Evolutionary conservation across 1,140 invertebrate genomes (phyloP).

Genomic region (Drosophila insularis): DNA sequence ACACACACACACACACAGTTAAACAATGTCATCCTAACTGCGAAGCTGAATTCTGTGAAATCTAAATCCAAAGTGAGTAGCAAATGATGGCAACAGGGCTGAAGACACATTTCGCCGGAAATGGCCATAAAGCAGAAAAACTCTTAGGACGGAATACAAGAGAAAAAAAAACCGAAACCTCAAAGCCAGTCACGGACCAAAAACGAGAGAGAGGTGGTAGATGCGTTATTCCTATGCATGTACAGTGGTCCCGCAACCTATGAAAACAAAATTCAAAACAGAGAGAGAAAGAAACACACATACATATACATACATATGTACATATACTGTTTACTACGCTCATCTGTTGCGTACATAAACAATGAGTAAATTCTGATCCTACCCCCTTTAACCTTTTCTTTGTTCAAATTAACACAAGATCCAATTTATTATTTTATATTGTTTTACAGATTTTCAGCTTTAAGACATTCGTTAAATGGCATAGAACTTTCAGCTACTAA

Average conservation of each 20-base stretch:
- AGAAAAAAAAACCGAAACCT: slow-evolving; percentile 42
- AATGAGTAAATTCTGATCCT: too few relatives aligned
- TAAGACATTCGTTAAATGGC: neutral
- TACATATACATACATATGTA: neutral
- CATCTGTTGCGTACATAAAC: too few relatives aligned
- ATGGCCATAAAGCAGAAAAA: slow-evolving; percentile 71
- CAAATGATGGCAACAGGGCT: slow-evolving; percentile 48
- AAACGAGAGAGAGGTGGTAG: neutral
- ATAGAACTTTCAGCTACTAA: neutral
- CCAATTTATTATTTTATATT: too few relatives aligned
- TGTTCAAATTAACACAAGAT: too few relatives aligned
- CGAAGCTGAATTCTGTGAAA: slow-evolving; percentile 75
- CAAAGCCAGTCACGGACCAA: slow-evolving; percentile 54
- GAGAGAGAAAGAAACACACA: neutral
- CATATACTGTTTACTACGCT: too few relatives aligned
- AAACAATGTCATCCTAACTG: slow-evolving; percentile 73
- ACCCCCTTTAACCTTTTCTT: too few relatives aligned
- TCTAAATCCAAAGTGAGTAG: slow-evolving; percentile 76
- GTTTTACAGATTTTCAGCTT: too few relatives aligned
- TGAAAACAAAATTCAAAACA: too few relatives aligned
- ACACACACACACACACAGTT: slow-evolving; percentile 24
- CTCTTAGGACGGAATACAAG: slow-evolving; percentile 40
- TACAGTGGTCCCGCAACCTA: neutral
- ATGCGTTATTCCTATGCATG: slow-evolving; percentile 10
- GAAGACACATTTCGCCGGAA: slow-evolving; percentile 78